Percentiles rank a stretch among this genome's conserved stretches.
These are phyloP conservation scores for Emys orbicularis DNA, from an alignment of 2,797 vertebrate species.

Conservation along the genomic window DNA sequence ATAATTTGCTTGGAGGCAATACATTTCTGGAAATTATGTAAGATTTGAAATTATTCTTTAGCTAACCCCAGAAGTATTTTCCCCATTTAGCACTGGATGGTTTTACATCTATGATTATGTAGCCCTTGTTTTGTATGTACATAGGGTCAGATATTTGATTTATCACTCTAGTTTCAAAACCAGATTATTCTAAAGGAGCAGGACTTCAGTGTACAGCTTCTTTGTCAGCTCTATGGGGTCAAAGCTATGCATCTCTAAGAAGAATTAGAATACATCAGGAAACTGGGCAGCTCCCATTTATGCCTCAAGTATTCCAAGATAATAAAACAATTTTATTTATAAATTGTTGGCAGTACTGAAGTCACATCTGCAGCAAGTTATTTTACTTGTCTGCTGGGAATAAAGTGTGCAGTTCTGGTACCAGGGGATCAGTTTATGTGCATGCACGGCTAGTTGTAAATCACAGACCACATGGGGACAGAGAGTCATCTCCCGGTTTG, in stretches of 20 bases:
- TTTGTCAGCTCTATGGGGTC: background rate
- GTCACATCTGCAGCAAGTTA: background rate
- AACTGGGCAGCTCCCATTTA: background rate
- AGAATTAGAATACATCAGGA: background rate
- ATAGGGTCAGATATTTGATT: background rate
- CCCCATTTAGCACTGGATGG: background rate
- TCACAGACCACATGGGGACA: background rate
- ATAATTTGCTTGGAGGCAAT: background rate
- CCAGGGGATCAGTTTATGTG: background rate
- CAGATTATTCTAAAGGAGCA: background rate
- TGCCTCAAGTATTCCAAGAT: background rate
- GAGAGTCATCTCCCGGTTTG: background rate
- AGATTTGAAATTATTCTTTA: background rate
- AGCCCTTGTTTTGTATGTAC: background rate
- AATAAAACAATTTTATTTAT: background rate
- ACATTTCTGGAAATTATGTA: background rate
- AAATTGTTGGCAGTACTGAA: background rate
- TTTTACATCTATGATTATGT: conserved; percentile 13
- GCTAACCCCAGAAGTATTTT: background rate
- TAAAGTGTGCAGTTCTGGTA: background rate
- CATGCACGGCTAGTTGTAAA: background rate
- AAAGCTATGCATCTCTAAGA: background rate
- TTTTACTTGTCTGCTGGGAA: background rate
- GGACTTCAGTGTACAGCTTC: background rate
- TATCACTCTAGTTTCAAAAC: background rate